Conservation (phyloP, 2,888 invertebrate genomes). For the Cenopis cana region DNA sequence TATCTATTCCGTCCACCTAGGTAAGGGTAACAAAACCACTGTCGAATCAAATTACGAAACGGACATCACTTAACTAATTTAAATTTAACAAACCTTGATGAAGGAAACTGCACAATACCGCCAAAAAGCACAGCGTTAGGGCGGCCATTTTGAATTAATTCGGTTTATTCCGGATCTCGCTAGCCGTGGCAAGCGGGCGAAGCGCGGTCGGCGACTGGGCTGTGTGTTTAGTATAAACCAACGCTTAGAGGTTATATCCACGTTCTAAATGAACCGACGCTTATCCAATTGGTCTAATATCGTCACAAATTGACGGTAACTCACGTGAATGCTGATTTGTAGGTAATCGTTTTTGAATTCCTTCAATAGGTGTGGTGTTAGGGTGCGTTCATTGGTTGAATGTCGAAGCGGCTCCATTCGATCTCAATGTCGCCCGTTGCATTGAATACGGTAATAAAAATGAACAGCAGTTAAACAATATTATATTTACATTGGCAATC, state of each 20-base stretch:
- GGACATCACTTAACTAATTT: constrained; percentile 39
- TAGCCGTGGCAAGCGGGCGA: constrained; percentile 63
- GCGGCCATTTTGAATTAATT: constrained; percentile 64
- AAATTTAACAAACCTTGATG: constrained; percentile 74
- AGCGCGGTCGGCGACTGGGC: constrained; percentile 53
- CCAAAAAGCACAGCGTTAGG: constrained; percentile 70
- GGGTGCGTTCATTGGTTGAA: constrained; percentile 12
- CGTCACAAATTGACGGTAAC: constrained; percentile 64
- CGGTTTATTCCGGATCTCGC: constrained; percentile 51
- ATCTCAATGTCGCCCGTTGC: neutral
- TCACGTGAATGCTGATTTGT: constrained; percentile 46
- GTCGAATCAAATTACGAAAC: constrained; percentile 10
- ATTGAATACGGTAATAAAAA: no score
- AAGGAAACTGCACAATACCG: constrained; percentile 76
- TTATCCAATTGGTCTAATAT: constrained; percentile 78
- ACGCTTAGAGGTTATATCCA: constrained; percentile 54
- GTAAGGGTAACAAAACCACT: neutral
- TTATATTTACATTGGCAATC: no score
- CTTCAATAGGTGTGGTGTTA: constrained; percentile 8
- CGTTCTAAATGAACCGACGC: constrained; percentile 53
- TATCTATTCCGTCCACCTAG: neutral
- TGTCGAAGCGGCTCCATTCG: neutral
- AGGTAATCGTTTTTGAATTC: constrained; percentile 54
- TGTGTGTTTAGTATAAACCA: constrained; percentile 30
- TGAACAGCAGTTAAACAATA: no score